Percentiles rank a stretch among this genome's conserved stretches.
Evolutionary conservation across 2,888 invertebrate species (phyloP).

Genomic region (Drosophila putrida): DNA sequence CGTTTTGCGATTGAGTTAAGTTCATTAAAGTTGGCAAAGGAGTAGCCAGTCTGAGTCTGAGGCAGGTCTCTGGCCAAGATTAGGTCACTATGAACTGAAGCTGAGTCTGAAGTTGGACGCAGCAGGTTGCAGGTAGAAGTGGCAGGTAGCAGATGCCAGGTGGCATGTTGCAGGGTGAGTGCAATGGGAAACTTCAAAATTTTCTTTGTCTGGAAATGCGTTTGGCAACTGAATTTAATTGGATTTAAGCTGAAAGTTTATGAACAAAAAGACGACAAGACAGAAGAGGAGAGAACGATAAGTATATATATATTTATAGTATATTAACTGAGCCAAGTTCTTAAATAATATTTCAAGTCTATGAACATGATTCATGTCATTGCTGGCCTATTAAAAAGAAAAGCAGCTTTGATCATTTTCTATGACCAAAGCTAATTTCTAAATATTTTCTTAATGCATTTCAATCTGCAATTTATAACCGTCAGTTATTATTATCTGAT

Average conservation of each 20-base stretch:
- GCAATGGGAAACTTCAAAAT: constrained; percentile 16
- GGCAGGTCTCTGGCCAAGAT: constrained; percentile 11
- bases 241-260: constrained; percentile 35
- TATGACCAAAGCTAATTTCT: not conserved
- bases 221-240: constrained; percentile 55
- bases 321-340: not conserved
- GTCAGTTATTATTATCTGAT: not conserved
- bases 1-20: constrained; percentile 46
- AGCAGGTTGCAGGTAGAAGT: not conserved
- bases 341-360: not conserved
- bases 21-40: constrained; percentile 49
- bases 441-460: not conserved
- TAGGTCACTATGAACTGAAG: constrained; percentile 19
- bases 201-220: constrained; percentile 32
- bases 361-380: not conserved
- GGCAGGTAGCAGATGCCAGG: not conserved
- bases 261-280: not conserved
- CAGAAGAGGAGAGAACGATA: not conserved
- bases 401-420: not conserved
- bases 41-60: not conserved
- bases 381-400: not conserved
- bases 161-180: not conserved
- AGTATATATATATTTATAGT: not conserved
- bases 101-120: not conserved
- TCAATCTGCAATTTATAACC: not conserved